phyloP scores from a whole-genome alignment of 2,888 invertebrate genomes.

The Synanthedon tipuliformis region DNA sequence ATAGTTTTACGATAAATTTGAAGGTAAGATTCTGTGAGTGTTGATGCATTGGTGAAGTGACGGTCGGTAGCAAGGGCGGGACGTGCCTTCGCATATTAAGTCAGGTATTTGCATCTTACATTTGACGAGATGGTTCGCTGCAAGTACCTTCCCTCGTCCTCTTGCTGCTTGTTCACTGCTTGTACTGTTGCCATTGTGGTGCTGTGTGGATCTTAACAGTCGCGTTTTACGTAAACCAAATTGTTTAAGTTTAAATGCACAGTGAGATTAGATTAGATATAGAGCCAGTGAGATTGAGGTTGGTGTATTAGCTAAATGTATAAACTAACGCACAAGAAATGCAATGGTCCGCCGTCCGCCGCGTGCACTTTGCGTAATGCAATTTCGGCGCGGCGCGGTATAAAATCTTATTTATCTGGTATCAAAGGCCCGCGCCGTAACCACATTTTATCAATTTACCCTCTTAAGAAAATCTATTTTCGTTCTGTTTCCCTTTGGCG shows the following conservation, averaged over 20 bases:
- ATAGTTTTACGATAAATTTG: constrained; percentile 51
- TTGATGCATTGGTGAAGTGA: neutral
- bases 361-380: neutral
- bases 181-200: neutral
- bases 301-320: neutral
- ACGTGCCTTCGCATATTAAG: constrained; percentile 23
- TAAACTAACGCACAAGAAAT: neutral
- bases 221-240: neutral
- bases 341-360: neutral
- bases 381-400: neutral
- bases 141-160: constrained; percentile 3
- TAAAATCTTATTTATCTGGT: neutral
- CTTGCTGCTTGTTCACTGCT: neutral
- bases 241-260: neutral
- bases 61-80: constrained; percentile 6
- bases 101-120: constrained; percentile 18
- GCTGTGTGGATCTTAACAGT: neutral
- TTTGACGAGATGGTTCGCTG: constrained; percentile 11
- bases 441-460: neutral
- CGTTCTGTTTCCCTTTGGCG: too few relatives aligned
- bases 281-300: neutral
- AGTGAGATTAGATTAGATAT: neutral
- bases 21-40: constrained; percentile 19
- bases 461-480: too few relatives aligned
- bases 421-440: neutral